A percentile compares a stretch with the other conserved stretches of the same genome.
phyloP scores from a whole-genome alignment of 1,140 invertebrate species.

The Archegozetes longisetosus region DNA sequence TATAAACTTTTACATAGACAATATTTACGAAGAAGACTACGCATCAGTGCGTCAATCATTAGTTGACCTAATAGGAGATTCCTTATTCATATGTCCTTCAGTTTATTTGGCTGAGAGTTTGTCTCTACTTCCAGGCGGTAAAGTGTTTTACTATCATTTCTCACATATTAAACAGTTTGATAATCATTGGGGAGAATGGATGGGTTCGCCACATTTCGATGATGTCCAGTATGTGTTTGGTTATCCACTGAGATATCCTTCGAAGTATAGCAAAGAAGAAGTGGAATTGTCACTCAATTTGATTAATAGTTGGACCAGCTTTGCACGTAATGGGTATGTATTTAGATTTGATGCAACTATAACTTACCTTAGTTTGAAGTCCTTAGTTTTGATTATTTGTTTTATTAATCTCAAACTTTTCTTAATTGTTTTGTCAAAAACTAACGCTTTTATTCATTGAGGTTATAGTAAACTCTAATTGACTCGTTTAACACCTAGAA shows the following conservation, averaged over 20 bases:
- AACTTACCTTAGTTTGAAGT: too few species aligned
- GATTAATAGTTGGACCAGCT: slow-evolving; percentile 90
- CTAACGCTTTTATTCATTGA: too few species aligned
- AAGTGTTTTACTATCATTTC: slow-evolving; percentile 86
- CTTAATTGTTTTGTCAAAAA: too few species aligned
- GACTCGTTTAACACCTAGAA: too few species aligned
- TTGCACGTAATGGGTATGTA: slow-evolving; percentile 70
- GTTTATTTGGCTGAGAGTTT: neutral
- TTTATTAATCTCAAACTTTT: too few species aligned
- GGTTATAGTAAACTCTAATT: too few species aligned
- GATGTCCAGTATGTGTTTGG: slow-evolving; percentile 91
- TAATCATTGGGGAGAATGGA: slow-evolving; percentile 87
- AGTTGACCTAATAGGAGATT: slow-evolving; percentile 4
- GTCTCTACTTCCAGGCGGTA: neutral
- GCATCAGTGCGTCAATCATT: neutral
- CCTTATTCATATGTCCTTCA: slow-evolving; percentile 8
- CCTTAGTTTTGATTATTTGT: too few species aligned
- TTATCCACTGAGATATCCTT: slow-evolving; percentile 61
- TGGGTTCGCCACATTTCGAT: slow-evolving; percentile 85
- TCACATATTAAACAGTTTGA: slow-evolving; percentile 56
- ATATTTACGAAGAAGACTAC: neutral
- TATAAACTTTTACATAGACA: neutral
- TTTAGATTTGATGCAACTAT: too few species aligned
- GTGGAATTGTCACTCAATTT: slow-evolving; percentile 31
- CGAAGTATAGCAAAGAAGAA: slow-evolving; percentile 59